Evolutionary conservation across 2,113 vertebrate species (phyloP), one percentile per base, ranked within the genome.

Genomic region (human (Homo sapiens)): DNA sequence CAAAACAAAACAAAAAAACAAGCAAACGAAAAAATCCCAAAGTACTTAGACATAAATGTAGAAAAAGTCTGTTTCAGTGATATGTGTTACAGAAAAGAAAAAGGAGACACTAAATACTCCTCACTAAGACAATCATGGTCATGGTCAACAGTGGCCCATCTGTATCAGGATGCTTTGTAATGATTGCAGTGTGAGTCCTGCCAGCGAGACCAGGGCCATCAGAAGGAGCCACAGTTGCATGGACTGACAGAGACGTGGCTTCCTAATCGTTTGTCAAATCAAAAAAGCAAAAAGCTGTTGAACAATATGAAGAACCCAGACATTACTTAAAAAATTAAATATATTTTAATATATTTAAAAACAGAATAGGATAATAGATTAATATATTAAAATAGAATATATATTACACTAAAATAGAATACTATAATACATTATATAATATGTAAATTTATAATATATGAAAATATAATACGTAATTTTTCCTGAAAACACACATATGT

Each of bases 181-280:
- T 5, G 50, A 35, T 2, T 64, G 12, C 61, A 14, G 25, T 17
- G 23, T 10, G 1, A 9, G 14, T 11, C 0, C 57, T 17, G 1
- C 48, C 6, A 32, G 61, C 1, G 23, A 84, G 45, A 25, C 45
- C 5, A 17, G 2, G 32, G 35, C 14, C n/a, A 45, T 23, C n/a
- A 35, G 68, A 25, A 22, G 0, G 18, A 48, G 48, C 48, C 18
- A 11, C 9, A 38, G 40, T 40, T 12, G 3, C 4, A 14, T 14
- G 43, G 50, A 8, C 52, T 16, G 12, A 45, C 50, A 11, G 1
- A 73, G 25, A 25, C 22, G 3, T 12, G 18, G 9, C 12, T n/a
- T 38, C 85, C 50, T 18, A 57, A 50, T 2, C 30, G 38, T 14
- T 25, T 57, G 48, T 16, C 57, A 43, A 43, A 14, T 2, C n/a